Percentiles rank a stretch among this genome's conserved stretches.
phyloP scores from a whole-genome alignment of 2,113 vertebrate species.

The Atractosteus spatula region DNA sequence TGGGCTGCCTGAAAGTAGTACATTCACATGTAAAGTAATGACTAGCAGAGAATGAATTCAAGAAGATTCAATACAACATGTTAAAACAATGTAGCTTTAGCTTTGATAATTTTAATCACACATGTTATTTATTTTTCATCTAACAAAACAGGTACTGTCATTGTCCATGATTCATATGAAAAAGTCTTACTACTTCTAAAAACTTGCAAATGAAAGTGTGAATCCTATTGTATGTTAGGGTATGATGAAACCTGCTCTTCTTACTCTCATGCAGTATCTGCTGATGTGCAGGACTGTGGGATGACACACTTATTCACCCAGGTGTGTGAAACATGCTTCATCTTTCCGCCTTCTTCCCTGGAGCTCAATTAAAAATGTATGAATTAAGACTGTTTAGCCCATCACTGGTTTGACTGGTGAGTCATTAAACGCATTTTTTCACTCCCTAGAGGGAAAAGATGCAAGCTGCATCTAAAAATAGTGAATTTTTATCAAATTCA shows the following conservation, averaged over 20 bases:
- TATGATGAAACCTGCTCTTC: too few relatives aligned
- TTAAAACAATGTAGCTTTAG: neutral
- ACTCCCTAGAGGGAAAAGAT: too few relatives aligned
- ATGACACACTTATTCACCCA: neutral
- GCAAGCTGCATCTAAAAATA: neutral
- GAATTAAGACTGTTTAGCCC: neutral
- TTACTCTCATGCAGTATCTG: neutral
- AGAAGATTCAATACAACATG: neutral
- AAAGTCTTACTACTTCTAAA: too few relatives aligned
- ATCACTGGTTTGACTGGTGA: neutral
- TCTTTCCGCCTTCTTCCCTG: too few relatives aligned
- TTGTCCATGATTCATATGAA: too few relatives aligned
- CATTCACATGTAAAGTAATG: constrained; percentile 23
- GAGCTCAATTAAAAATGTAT: neutral
- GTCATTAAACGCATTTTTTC: too few relatives aligned
- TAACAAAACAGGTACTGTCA: too few relatives aligned
- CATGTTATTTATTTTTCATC: neutral
- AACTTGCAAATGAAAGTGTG: too few relatives aligned
- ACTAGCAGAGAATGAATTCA: neutral
- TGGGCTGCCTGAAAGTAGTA: constrained; percentile 35
- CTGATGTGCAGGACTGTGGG: neutral
- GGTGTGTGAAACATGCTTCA: neutral
- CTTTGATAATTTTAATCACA: neutral
- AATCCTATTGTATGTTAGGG: too few relatives aligned
- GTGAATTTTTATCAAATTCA: neutral